Percentiles rank a stretch among this genome's conserved stretches.
phyloP scores from a whole-genome alignment of 2,797 vertebrate species.

The Dendrocincla tyrannina region DNA sequence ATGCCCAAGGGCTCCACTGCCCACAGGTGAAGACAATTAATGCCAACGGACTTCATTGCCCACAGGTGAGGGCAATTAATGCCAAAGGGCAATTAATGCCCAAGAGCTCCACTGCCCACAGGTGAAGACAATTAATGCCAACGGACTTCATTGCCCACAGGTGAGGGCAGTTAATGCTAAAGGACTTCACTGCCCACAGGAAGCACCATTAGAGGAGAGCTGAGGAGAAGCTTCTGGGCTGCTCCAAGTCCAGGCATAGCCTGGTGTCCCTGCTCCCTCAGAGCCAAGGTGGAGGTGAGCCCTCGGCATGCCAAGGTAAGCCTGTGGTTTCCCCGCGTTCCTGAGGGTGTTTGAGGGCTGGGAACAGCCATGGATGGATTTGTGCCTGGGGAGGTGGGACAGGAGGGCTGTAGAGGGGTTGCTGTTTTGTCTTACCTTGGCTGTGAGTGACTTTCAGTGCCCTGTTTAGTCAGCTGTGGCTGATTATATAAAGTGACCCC shows the following conservation, averaged over 20 bases:
- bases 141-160: too few species aligned
- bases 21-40: too few species aligned
- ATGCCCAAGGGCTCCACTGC: too few species aligned
- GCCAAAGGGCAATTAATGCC: too few species aligned
- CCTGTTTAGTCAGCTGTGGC: constrained; percentile 59
- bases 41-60: background rate
- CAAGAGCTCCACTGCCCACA: too few species aligned
- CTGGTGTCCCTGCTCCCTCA: accelerated
- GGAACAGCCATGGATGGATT: background rate
- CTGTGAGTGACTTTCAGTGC: background rate
- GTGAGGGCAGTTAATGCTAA: too few species aligned
- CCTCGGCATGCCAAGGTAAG: accelerated
- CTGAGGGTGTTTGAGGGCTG: background rate
- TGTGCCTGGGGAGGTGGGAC: background rate
- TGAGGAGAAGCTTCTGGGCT: accelerated
- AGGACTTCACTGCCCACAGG: background rate
- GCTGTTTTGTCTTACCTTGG: background rate
- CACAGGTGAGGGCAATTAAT: too few species aligned
- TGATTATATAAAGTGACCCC: constrained; percentile 27
- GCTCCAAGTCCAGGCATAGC: accelerated
- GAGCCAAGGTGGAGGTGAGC: accelerated
- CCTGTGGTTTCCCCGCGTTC: accelerated
- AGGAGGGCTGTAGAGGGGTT: background rate
- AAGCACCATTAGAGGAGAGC: accelerated
- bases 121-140: too few species aligned